Evolutionary conservation across 2,113 vertebrate genomes (phyloP), one percentile per base, ranked within the genome.

Genomic region (Siniperca chuatsi): DNA sequence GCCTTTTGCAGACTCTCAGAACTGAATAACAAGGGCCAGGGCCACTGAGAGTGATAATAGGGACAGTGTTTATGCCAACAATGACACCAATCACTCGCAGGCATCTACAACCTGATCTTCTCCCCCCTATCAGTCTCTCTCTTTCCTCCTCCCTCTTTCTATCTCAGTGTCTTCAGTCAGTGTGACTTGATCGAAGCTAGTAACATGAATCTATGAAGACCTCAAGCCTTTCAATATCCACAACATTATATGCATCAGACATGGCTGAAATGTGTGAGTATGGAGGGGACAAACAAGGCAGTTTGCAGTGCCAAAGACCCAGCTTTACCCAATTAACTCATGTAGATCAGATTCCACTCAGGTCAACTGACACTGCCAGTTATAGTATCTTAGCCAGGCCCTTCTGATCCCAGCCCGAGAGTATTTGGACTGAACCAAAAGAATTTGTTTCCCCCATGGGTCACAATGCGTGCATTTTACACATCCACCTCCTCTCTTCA

Each of bases 371-470:
- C 50, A 70, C 12, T 35, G 21, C 58, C 68, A 75, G 46, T 68
- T 57, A 77, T 6, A 79, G 37, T 55, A 52, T 86, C 65, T 76
- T 61, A 79, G 77, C 21, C 20, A 46, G 23, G 20, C 35, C 8
- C 57, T 23, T 69, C 55, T 54, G 33, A 82, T 58, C 71, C 15
- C 21, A 55, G 33, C 4, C 37, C 13, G 4, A 62, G 48, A 50
- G 40, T 11, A 67, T 73, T 81, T 85, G 6, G 16, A 37, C 55
- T 46, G 25, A 82, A 75, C 79, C 37, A 29, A 78, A 88, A 79
- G 23, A 81, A 69, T 75, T 64, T 76, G 20, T 78, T 71, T 82
- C 64, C 57, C 66, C 64, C 18, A 66, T 62, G 25, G 78, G 67
- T 71, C n/a, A 42, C 16, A 68, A 44, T 40, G 66, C 4, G 60